Percentiles rank a stretch among this genome's conserved stretches.
Conservation (phyloP, 2,113 vertebrate genomes). For the Cyanistes caeruleus region DNA sequence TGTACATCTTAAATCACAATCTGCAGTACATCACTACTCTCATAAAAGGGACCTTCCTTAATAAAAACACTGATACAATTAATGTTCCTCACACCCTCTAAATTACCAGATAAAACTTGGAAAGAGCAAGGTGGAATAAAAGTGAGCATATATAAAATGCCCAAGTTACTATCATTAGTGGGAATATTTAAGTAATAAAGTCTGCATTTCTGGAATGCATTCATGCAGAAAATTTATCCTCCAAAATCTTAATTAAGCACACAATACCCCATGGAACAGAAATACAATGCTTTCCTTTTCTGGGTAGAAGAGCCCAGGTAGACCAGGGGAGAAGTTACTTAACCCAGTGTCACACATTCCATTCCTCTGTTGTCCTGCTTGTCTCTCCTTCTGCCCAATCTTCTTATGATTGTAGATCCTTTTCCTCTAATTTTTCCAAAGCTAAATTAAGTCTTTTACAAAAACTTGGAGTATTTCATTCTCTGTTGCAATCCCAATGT, state of each 20-base stretch:
- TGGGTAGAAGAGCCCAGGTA: neutral
- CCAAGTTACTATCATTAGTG: conserved; percentile 22
- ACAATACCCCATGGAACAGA: neutral
- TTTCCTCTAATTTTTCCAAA: neutral
- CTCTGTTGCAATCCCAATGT: neutral
- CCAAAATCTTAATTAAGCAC: conserved; percentile 54
- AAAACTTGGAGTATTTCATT: neutral
- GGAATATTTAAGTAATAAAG: conserved; percentile 56
- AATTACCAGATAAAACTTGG: conserved; percentile 33
- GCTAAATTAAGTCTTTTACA: neutral
- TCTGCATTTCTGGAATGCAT: conserved; percentile 36
- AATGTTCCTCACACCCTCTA: conserved; percentile 23
- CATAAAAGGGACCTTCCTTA: conserved; percentile 22
- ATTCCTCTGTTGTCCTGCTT: neutral
- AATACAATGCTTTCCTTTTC: neutral
- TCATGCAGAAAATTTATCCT: conserved; percentile 51
- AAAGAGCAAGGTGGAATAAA: conserved; percentile 16
- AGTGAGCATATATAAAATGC: conserved; percentile 27
- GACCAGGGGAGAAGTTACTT: neutral
- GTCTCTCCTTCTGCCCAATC: neutral
- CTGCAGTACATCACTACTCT: conserved; percentile 11
- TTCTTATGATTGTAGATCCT: neutral
- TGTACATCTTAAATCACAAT: conserved; percentile 39
- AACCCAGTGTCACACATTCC: neutral
- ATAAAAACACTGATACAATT: conserved; percentile 4